These are phyloP conservation scores for Aurelia sp. DNA, from an alignment of 30 jellyfish, hydroid and myxozoan genomes.

Conservation along the genomic window DNA sequence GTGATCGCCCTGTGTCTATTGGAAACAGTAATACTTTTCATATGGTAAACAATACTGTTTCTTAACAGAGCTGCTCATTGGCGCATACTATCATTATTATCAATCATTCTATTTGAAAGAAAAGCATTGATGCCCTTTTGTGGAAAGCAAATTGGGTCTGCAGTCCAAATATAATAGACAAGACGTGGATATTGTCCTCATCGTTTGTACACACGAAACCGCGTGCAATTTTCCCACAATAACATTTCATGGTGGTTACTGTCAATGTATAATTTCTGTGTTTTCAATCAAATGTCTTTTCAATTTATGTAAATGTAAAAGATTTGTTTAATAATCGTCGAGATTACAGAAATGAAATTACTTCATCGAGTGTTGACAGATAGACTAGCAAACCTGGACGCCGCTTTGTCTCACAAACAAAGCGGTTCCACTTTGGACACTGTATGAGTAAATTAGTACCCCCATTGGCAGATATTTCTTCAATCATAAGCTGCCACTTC, in stretches of 20 bases:
- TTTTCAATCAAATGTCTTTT: slow-evolving; percentile 75
- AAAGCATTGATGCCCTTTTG: slow-evolving; percentile 75
- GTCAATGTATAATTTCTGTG: slow-evolving; percentile 74
- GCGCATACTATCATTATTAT: slow-evolving; percentile 55
- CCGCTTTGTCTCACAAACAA: slow-evolving; percentile 62
- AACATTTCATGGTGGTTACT: slow-evolving; percentile 84
- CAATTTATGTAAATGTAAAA: slow-evolving; percentile 73
- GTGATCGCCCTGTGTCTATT: slow-evolving; percentile 56
- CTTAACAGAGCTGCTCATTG: slow-evolving; percentile 50
- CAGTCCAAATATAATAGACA: slow-evolving; percentile 47
- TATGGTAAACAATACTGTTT: slow-evolving; percentile 59
- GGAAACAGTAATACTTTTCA: slow-evolving; percentile 61
- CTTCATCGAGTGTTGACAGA: slow-evolving; percentile 68
- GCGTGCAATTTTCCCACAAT: slow-evolving; percentile 84
- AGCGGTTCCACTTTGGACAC: slow-evolving; percentile 45
- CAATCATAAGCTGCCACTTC: slow-evolving; percentile 62
- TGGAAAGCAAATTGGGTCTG: slow-evolving; percentile 68
- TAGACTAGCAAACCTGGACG: slow-evolving; percentile 57
- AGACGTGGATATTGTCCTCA: slow-evolving; percentile 39
- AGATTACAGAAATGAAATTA: slow-evolving; percentile 76
- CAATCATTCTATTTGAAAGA: slow-evolving; percentile 40
- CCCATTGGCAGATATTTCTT: slow-evolving; percentile 32
- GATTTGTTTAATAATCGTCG: slow-evolving; percentile 75
- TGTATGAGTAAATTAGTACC: slow-evolving; percentile 56
- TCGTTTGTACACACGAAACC: slow-evolving; percentile 54